Base-by-base conservation (phyloP, 2,888 invertebrate genomes). In the Microplitis deprimator region DNA sequence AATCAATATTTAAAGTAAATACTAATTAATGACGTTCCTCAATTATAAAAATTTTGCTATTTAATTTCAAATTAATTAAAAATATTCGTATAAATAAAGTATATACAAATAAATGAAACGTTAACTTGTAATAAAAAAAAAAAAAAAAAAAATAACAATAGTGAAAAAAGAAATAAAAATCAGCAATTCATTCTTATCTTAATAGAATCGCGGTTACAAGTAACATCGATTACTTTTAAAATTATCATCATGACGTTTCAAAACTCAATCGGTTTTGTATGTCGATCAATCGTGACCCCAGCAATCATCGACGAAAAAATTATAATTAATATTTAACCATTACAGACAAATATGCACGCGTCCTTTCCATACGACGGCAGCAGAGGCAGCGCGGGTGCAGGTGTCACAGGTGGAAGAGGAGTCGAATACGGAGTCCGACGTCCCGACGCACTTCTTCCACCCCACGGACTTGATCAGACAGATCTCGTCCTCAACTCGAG, bases 301-400 rank as follows among this genome's bases (percentile, higher is more conserved):
- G 50, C 50, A 6, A 50, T 13, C 50, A 13, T 50, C 50, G 5
- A 13, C 13, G 4, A 50, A n/a, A 68, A 39, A n/a, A 39, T n/a
- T 68, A 13, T 68, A 67, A 38, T 10, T 68, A 68, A 41, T 16
- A 68, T 70, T 77, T 75, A 70, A 79, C 73, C 79, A 40, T 88
- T 89, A 73, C 88, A 91, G 91, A 90, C 90, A 82, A 91, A 91
- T 82, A 91, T 91, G 91, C 91, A 91, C 86, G 89, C 90, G 78
- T 90, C 91, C 77, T 91, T 91, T 86, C 90, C 91, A 17, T 91
- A 91, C 84, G 91, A 91, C 83, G 87, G 89, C 79, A 89, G 90
- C 76, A 88, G 91, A 70, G 89, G 89, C 76, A 87, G 90, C 73
- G 87, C 87, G 65, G 88, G 88, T 0, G 87, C 88, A 71, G 91